These are phyloP conservation scores for Hemiscyllium ocellatum DNA, from an alignment of 2,113 vertebrate species.

Conservation along the genomic window DNA sequence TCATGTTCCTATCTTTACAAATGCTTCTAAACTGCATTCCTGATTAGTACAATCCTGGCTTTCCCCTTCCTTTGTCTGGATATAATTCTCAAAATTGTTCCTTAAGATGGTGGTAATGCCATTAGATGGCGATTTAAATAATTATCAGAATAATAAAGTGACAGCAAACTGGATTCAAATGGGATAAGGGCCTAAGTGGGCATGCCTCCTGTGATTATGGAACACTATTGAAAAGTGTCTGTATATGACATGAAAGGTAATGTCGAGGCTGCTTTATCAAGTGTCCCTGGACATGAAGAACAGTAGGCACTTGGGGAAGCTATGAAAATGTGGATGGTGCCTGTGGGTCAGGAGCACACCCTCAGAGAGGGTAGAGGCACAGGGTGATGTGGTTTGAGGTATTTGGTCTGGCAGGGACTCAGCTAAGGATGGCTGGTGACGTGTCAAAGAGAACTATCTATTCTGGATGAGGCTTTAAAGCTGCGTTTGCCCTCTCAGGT, in stretches of 20 bases:
- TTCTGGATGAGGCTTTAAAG: neutral
- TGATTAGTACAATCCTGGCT: neutral
- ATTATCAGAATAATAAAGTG: neutral
- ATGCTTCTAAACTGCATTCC: neutral
- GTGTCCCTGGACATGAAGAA: neutral
- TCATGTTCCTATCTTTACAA: neutral
- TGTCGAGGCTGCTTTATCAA: neutral
- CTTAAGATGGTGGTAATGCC: neutral
- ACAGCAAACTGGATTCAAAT: neutral
- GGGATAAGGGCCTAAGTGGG: neutral
- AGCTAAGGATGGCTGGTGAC: neutral
- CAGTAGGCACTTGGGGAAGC: neutral
- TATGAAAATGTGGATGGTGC: neutral
- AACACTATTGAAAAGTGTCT: neutral
- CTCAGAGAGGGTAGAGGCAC: neutral
- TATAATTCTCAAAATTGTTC: neutral
- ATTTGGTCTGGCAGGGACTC: neutral
- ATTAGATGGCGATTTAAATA: neutral
- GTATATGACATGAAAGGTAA: neutral
- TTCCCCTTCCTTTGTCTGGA: neutral
- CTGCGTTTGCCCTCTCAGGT: neutral
- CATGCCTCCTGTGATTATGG: no score
- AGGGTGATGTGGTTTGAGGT: neutral
- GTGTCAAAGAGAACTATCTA: neutral
- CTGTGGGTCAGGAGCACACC: neutral